A percentile compares a stretch with the other conserved stretches of the same genome.
Conservation (phyloP, 2,888 invertebrate genomes). For the Tachina fera region DNA sequence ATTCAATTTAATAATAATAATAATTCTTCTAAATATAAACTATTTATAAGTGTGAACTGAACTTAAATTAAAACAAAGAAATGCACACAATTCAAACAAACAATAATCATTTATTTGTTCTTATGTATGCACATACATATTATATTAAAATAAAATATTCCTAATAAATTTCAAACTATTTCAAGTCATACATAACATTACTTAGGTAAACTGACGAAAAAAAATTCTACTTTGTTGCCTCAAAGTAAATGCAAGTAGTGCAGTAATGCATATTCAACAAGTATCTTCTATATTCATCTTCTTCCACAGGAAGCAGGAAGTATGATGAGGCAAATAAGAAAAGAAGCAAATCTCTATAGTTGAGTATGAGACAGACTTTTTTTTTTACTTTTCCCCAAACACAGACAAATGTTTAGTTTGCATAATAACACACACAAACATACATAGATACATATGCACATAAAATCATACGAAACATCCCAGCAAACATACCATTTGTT, state of each 20-base stretch:
- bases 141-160: slow-evolving; percentile 2
- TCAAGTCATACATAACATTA: slow-evolving; percentile 60
- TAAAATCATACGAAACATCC: neutral
- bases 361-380: neutral
- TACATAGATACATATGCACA: slow-evolving; percentile 2
- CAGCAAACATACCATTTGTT: neutral
- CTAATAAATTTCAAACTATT: slow-evolving; percentile 56
- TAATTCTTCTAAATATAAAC: no score
- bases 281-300: slow-evolving; percentile 42
- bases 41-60: no score
- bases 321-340: slow-evolving; percentile 30
- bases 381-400: slow-evolving; percentile 17
- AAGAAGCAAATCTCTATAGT: slow-evolving; percentile 21
- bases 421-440: slow-evolving; percentile 17
- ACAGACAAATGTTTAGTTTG: slow-evolving; percentile 47
- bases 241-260: slow-evolving; percentile 58
- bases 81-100: neutral
- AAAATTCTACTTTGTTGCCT: slow-evolving; percentile 47
- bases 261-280: slow-evolving; percentile 66
- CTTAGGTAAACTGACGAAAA: slow-evolving; percentile 48
- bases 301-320: slow-evolving; percentile 19
- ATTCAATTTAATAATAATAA: no score
- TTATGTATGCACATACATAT: no score
- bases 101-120: neutral
- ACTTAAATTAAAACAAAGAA: no score